Evolutionary conservation across 2,888 invertebrate genomes (phyloP), one percentile per base, ranked within the genome.

Genomic region (Sarcophaga rosellei): DNA sequence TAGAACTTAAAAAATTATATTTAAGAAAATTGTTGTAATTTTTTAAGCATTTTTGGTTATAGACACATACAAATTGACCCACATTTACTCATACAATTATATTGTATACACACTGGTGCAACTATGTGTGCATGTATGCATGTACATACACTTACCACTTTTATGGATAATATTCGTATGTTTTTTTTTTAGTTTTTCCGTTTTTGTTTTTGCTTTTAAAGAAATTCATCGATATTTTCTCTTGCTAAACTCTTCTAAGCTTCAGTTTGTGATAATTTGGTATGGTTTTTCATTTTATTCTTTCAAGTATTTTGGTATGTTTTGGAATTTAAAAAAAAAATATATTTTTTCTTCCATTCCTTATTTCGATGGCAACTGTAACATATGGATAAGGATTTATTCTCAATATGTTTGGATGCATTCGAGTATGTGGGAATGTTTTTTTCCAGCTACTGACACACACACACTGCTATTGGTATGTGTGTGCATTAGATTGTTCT

Each of bases 301-400:
- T 15, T 6, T 12, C n/a, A n/a, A 66, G 15, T n/a, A n/a, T 66
- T 17, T n/a, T n/a, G 45, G 44, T 21, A 21, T 21, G 62, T 20
- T 21, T 21, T 63, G 44, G n/a, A 44, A 61, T 35, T 35, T 35
- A 3, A 6, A 6, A 6, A 35, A 6, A 35, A 35, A 35, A 35
- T 35, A n/a, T 35, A 35, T 35, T 66, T 20, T 76, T 69, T 44
- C 4, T 47, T 20, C 15, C 20, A 17, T 15, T 61, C 17, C 25
- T 61, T 62, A 45, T 23, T 62, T 66, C 4, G 15, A 2, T 72
- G 2, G 21, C 59, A 65, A 45, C 35, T 47, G 57, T 75, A 75
- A 74, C 74, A 79, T 79, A 79, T 65, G 83, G 83, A 45, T 69
- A 65, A 63, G 74, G 62, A 68, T 65, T 62, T 70, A 57, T 73